These are phyloP conservation scores for Puma concolor DNA, from an alignment of 2,113 vertebrate genomes.

Conservation along the genomic window DNA sequence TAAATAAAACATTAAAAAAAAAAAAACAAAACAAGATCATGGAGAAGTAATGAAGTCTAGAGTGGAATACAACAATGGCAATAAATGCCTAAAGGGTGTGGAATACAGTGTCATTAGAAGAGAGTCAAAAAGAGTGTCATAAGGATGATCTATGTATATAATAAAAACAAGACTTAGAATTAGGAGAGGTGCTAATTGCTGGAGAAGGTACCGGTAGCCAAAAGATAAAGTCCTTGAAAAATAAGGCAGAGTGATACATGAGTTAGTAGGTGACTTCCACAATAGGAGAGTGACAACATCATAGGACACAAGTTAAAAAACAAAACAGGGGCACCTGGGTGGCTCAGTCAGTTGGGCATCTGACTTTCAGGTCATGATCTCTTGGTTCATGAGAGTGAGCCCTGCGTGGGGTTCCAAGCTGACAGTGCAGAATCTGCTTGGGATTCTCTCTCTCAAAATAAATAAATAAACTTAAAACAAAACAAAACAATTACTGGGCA, in stretches of 20 bases:
- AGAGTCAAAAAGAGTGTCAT: not conserved
- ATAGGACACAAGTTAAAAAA: not conserved
- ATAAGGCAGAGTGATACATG: not conserved
- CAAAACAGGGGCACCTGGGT: too few relatives aligned
- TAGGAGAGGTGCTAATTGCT: not conserved
- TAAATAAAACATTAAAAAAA: too few relatives aligned
- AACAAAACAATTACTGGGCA: not conserved
- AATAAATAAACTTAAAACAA: not conserved
- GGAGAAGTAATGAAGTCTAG: not conserved
- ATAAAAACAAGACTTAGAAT: not conserved
- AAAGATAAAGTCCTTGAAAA: constrained; percentile 32
- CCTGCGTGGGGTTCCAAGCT: too few relatives aligned
- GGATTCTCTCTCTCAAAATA: too few relatives aligned
- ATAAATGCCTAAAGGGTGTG: not conserved
- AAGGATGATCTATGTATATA: not conserved
- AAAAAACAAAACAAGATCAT: not conserved
- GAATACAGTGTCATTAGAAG: not conserved
- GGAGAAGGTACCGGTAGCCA: not conserved
- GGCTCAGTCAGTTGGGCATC: too few relatives aligned
- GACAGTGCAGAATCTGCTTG: too few relatives aligned
- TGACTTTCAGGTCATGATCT: too few relatives aligned
- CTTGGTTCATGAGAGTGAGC: too few relatives aligned
- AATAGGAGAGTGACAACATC: not conserved
- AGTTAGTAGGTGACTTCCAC: not conserved
- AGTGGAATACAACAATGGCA: not conserved